Conservation (phyloP, 2,113 vertebrate species). For the Microtus richardsoni region DNA sequence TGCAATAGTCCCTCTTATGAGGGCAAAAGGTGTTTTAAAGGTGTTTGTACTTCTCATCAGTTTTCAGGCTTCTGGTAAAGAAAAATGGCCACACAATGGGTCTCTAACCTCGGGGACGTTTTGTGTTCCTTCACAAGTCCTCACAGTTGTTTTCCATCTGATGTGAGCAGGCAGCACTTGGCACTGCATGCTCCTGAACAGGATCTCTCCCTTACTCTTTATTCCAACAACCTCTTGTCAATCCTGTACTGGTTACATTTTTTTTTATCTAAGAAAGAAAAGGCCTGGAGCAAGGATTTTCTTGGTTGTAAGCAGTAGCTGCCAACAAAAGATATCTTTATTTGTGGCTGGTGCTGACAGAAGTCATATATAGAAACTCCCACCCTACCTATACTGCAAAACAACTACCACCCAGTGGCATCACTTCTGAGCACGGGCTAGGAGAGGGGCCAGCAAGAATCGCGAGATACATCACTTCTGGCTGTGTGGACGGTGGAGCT, state of each 20-base stretch:
- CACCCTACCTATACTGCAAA: neutral
- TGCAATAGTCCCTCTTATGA: constrained; percentile 56
- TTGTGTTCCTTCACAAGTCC: constrained; percentile 46
- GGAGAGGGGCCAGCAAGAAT: neutral
- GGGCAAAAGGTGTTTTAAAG: constrained; percentile 66
- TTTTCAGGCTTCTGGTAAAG: constrained; percentile 64
- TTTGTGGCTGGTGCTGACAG: constrained; percentile 43
- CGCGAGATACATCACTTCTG: fast-evolving
- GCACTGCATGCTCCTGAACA: constrained; percentile 22
- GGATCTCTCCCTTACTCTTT: constrained; percentile 42
- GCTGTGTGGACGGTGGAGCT: neutral
- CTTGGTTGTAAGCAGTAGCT: constrained; percentile 53
- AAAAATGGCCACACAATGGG: constrained; percentile 57
- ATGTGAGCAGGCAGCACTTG: constrained; percentile 55
- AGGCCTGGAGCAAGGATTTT: constrained; percentile 66
- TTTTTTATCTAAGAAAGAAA: constrained; percentile 65
- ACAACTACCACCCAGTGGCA: neutral
- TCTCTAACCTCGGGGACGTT: constrained; percentile 63
- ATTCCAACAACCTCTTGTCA: constrained; percentile 63
- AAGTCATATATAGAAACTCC: constrained; percentile 61
- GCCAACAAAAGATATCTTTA: constrained; percentile 69
- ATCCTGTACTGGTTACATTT: constrained; percentile 62
- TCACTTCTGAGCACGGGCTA: neutral
- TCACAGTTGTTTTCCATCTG: constrained; percentile 43
- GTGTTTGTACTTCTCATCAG: constrained; percentile 62